Base-by-base conservation (phyloP, 2,113 vertebrate species). In the Rousettus leschenaultii region DNA sequence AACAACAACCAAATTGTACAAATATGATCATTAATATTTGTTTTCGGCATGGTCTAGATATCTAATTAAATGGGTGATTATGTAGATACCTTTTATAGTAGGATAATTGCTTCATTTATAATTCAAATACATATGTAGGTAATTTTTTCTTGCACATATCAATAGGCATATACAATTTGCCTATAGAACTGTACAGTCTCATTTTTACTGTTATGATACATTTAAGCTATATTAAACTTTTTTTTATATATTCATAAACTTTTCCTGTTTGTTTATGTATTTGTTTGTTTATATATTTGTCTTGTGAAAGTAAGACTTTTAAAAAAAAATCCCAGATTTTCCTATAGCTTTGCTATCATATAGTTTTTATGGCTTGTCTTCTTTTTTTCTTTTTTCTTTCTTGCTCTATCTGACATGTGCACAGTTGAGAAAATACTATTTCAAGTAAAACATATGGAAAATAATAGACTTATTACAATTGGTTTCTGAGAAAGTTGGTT, bases 401-500 rank as follows among this genome's bases (percentile, higher is more conserved):
- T 91, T 94, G 3, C 43, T 82, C 73, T 65, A 16, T n/a, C 7
- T 22, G 45, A 43, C 7, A 28, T 75, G 22, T 22, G n/a, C 1
- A 70, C 5, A 59, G 2, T 51, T 24, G 55, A 89, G 18, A 86
- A 96, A 79, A 71, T 73, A 87, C 1, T 73, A 30, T 92, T 96
- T 77, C 26, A 89, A 86, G 51, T 78, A 45, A 87, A 86, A 94
- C 59, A 7, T 40, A 48, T 40, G 57, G 33, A 75, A 85, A 95
- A 14, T 5, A 28, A 75, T 33, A 66, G 16, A 45, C 59, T 38
- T 79, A 53, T 71, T 93, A 35, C 73, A n/a, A 8, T 82, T 79
- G 24, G 21, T 93, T 66, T 93, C 89, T 95, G 94, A 91, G 71
- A 48, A 92, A 28, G 45, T 71, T 85, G 85, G 3, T 68, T 85